phyloP scores from a whole-genome alignment of 1,140 invertebrate species.

The Caenorhabditis brenneri region DNA sequence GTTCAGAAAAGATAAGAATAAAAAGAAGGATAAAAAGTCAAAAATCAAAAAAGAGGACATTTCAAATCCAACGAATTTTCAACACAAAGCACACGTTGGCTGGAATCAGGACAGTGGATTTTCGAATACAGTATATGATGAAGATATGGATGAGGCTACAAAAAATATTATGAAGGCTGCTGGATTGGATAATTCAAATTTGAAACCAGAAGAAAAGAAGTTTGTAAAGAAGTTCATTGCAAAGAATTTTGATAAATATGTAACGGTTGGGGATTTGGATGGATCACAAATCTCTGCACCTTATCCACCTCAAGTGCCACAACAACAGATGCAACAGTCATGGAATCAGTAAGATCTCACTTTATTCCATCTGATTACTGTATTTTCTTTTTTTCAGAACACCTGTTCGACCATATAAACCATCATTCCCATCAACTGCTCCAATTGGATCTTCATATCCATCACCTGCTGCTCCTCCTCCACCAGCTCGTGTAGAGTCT shows the following conservation, averaged over 20 bases:
- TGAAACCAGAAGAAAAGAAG: slow-evolving; percentile 57
- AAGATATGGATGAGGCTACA: slow-evolving; percentile 60
- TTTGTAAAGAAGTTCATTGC: slow-evolving; percentile 60
- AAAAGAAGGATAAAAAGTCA: slow-evolving; percentile 60
- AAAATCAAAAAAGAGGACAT: slow-evolving; percentile 61
- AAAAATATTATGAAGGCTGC: slow-evolving; percentile 57
- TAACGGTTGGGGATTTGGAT: slow-evolving; percentile 3
- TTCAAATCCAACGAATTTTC: slow-evolving; percentile 60
- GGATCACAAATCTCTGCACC: background rate
- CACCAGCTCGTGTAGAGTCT: slow-evolving; percentile 34
- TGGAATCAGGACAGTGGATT: slow-evolving; percentile 62
- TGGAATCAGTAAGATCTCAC: slow-evolving; percentile 3
- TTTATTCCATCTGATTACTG: background rate
- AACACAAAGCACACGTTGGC: slow-evolving; percentile 62
- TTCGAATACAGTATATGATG: slow-evolving; percentile 57
- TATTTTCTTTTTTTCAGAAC: slow-evolving; percentile 9
- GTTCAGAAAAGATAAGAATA: slow-evolving; percentile 49
- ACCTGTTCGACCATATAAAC: slow-evolving; percentile 6
- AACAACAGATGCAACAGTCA: background rate
- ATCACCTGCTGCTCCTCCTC: slow-evolving; percentile 23
- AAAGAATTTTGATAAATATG: slow-evolving; percentile 50
- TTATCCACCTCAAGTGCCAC: background rate
- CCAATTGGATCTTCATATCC: slow-evolving; percentile 23
- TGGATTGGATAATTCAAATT: slow-evolving; percentile 54
- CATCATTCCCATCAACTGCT: slow-evolving; percentile 11